phyloP scores from a whole-genome alignment of 2,797 vertebrate genomes.

The Cossypha dichroa region DNA sequence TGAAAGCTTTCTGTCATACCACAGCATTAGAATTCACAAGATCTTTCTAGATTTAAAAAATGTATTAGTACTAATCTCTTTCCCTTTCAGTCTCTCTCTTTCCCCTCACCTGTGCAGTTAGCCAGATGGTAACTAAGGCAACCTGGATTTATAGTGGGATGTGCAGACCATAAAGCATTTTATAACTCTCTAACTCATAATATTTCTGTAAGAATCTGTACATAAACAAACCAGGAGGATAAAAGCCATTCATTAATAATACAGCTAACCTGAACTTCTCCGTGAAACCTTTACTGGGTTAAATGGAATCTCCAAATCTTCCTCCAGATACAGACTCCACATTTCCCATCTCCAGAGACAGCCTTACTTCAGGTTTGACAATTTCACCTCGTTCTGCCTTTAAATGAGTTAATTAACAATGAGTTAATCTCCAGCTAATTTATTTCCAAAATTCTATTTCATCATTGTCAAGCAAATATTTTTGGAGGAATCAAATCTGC shows the following conservation, averaged over 20 bases:
- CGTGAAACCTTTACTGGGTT: neutral
- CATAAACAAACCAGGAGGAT: neutral
- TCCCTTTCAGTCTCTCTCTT: neutral
- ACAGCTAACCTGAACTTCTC: neutral
- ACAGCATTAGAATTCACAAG: neutral
- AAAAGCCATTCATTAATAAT: neutral
- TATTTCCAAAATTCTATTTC: neutral
- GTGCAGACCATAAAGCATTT: neutral
- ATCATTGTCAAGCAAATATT: neutral
- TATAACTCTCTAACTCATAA: neutral
- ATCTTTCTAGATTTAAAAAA: neutral
- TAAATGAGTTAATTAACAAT: neutral
- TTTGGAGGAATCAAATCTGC: neutral
- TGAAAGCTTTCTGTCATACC: neutral
- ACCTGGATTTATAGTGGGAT: neutral
- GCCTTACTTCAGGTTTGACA: neutral
- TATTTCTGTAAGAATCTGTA: neutral
- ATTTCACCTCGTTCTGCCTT: neutral
- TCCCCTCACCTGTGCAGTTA: constrained; percentile 29
- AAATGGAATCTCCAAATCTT: neutral
- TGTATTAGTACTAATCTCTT: neutral
- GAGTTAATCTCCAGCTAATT: neutral
- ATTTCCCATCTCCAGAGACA: neutral
- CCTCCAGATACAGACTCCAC: neutral
- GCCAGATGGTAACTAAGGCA: constrained; percentile 48